Evolutionary conservation across 2,113 vertebrate species (phyloP).

Genomic region (Gulo gulo): DNA sequence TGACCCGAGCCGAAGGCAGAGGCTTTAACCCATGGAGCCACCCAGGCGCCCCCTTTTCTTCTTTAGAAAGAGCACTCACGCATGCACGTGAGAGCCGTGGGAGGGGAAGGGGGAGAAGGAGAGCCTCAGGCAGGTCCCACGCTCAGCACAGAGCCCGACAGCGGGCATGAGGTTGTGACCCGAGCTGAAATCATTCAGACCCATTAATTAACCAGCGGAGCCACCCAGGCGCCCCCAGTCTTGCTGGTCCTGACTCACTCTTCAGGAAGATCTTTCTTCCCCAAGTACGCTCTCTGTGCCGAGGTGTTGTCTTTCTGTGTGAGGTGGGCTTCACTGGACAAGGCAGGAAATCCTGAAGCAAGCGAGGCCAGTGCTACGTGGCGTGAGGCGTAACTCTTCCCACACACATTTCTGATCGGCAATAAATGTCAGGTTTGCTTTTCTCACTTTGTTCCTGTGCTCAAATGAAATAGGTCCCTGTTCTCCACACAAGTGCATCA

Average conservation of each 20-base stretch:
- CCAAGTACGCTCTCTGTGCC: fast-evolving
- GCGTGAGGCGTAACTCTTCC: background rate
- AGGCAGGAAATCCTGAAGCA: background rate
- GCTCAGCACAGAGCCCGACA: background rate
- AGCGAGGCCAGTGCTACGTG: background rate
- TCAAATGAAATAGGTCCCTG: background rate
- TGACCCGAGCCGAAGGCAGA: too few relatives aligned
- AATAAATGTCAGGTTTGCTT: background rate
- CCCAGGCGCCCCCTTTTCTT: background rate
- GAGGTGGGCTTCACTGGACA: background rate
- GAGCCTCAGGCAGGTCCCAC: background rate
- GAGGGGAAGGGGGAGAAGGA: background rate
- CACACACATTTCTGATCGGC: background rate
- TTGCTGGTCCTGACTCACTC: background rate
- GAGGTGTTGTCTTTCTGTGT: background rate
- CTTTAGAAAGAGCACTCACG: background rate
- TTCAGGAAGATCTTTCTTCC: background rate
- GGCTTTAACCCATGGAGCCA: too few relatives aligned
- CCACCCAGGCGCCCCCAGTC: background rate
- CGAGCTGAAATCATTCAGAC: background rate
- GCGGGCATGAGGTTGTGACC: background rate
- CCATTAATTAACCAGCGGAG: background rate
- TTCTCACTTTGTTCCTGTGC: background rate
- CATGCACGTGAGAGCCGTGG: background rate
- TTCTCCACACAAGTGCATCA: background rate